Evolutionary conservation across 2,113 vertebrate species (phyloP).

Genomic region (Bungarus multicinctus): DNA sequence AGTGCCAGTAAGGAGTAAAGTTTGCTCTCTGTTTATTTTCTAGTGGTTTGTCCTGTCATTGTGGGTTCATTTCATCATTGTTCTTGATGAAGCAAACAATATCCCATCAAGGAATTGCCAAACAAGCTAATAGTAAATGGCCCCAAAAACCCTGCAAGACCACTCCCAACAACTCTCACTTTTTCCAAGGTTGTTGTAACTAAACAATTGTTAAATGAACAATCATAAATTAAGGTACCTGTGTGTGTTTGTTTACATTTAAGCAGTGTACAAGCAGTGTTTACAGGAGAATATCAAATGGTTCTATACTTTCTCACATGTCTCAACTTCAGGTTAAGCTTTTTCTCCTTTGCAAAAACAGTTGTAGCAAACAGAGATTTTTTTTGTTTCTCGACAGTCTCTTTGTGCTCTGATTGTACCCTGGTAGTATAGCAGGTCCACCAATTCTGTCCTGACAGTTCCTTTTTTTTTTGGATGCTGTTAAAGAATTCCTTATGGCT

Average conservation of each 20-base stretch:
- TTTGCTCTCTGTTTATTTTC: neutral
- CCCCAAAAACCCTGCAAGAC: neutral
- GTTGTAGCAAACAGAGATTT: neutral
- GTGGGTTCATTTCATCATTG: neutral
- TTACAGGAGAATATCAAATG: neutral
- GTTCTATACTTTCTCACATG: neutral
- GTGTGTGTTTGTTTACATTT: neutral
- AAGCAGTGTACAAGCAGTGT: neutral
- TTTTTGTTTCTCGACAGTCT: constrained; percentile 27
- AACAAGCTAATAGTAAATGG: neutral
- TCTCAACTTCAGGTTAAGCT: neutral
- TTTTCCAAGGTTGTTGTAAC: neutral
- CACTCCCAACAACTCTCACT: neutral
- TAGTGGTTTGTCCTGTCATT: neutral
- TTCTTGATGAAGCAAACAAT: neutral
- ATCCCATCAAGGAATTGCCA: neutral
- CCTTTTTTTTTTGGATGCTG: accelerated
- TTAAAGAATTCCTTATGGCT: constrained; percentile 41
- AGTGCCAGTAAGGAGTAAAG: neutral
- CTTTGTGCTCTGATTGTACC: constrained; percentile 8
- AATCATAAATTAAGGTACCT: neutral
- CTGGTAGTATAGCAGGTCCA: neutral
- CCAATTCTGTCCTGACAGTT: neutral
- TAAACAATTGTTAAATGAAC: neutral
- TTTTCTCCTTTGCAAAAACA: neutral